These are phyloP conservation scores for Eupeodes luniger DNA, from an alignment of 2,888 invertebrate genomes.

Conservation along the genomic window DNA sequence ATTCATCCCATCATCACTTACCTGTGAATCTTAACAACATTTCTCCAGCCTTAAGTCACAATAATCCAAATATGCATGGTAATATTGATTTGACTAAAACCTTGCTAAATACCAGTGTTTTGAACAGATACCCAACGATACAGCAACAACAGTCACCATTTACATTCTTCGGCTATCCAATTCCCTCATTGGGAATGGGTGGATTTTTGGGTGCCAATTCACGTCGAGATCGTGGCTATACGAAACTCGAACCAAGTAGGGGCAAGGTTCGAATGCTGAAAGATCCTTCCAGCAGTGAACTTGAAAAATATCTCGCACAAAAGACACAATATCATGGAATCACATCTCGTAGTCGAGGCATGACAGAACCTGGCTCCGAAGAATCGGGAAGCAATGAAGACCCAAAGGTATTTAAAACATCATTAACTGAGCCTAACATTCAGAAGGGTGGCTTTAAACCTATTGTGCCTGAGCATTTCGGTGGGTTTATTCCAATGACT, in stretches of 20 bases:
- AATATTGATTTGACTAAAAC: constrained; percentile 85
- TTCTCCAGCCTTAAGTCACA: constrained; percentile 83
- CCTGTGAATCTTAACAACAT: constrained; percentile 83
- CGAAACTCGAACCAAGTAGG: constrained; percentile 80
- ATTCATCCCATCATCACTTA: background rate
- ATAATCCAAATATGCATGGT: constrained; percentile 85
- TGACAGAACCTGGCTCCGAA: constrained; percentile 79
- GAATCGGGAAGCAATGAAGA: constrained; percentile 80
- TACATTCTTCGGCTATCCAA: constrained; percentile 93
- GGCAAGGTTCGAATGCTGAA: constrained; percentile 83
- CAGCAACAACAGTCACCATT: constrained; percentile 85
- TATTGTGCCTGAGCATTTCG: constrained; percentile 88
- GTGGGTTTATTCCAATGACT: constrained; percentile 90
- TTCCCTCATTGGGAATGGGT: constrained; percentile 89
- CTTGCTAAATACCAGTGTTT: constrained; percentile 83
- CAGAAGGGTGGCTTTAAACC: constrained; percentile 92
- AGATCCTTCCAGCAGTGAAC: constrained; percentile 81
- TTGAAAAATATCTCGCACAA: constrained; percentile 82
- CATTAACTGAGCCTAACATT: constrained; percentile 84
- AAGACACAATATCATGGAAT: constrained; percentile 79
- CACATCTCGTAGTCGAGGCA: constrained; percentile 77
- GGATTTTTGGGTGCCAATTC: constrained; percentile 86
- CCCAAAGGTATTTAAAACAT: constrained; percentile 81
- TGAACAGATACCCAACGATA: constrained; percentile 80
- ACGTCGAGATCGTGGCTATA: constrained; percentile 82